Evolutionary conservation across 2,797 vertebrate genomes (phyloP), one percentile per base, ranked within the genome.

Genomic region (Mus minutoides): DNA sequence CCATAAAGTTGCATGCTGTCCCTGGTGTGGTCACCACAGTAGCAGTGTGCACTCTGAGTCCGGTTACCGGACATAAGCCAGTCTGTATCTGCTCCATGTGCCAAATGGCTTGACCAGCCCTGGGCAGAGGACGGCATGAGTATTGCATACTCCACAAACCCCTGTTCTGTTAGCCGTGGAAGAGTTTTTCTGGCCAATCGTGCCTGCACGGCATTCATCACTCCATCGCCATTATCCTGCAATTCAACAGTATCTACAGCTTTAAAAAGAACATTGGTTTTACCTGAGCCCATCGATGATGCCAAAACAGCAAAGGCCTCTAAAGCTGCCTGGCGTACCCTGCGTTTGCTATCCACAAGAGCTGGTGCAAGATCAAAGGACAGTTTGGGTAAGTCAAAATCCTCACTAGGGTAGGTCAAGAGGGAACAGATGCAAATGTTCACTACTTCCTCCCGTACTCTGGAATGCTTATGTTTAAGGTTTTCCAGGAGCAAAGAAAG

Each of bases 221-320:
- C 98, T 21, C 99, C 99, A 2, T 99, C 98, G 0, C 98, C 99
- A 0, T 99, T 98, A 84, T 98, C 98, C 54, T 98, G 99, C 2
- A 99, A 98, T 91, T 99, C 99, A 40, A 99, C 98, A 67, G 98
- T 98, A 96, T 99, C 99, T 73, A 99, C 98, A 0, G 99, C 99
- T 98, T 99, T 99, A 94, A 99, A 98, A 58, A 99, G 98, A 1
- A 99, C 98, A 64, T 97, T 97, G 94, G 98, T 98, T 96, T 98
- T 99, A 58, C 99, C 98, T 0, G 98, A 98, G 64, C 99, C 99
- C 87, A 99, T 98, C 87, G 99, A 99, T 60, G 98, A 98, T 0
- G 99, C 99, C 69, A 99, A 98, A 52, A 99, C 98, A 2, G 99
- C 99, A 92, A 99, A 99, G 9, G 99, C 98, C 98, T 99, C 99